Evolutionary conservation across 2,113 vertebrate genomes (phyloP).

Genomic region (Climacteris rufus): DNA sequence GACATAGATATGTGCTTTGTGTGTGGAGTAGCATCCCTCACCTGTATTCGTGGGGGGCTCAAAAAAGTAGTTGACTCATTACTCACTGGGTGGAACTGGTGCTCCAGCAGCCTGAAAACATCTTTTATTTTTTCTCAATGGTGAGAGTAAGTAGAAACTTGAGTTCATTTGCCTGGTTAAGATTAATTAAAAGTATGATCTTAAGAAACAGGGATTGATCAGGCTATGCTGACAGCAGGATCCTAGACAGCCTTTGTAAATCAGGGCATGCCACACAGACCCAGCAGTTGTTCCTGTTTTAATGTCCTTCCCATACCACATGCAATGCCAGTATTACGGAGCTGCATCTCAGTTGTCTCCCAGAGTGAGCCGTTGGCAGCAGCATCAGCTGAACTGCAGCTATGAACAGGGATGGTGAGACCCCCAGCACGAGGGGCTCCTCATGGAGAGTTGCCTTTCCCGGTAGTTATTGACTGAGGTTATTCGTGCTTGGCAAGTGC

Average conservation of each 20-base stretch:
- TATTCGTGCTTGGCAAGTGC: not conserved
- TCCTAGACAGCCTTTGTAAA: not conserved
- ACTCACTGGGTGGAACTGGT: not conserved
- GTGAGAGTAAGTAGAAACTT: not conserved
- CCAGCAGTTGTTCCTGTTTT: not conserved
- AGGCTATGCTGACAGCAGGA: not conserved
- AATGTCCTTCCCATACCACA: fast-evolving
- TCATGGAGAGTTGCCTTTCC: not conserved
- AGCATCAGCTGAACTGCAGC: not conserved
- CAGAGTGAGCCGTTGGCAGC: not conserved
- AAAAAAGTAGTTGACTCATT: not conserved
- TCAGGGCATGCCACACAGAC: not conserved
- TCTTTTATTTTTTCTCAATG: not conserved
- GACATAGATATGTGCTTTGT: fast-evolving
- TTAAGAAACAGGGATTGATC: not conserved
- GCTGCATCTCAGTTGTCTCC: not conserved
- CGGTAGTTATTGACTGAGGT: not conserved
- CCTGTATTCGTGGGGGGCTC: not conserved
- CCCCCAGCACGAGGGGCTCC: not conserved
- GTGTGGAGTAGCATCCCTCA: not conserved
- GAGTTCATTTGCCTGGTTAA: not conserved
- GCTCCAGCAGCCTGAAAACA: not conserved
- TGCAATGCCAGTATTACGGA: fast-evolving
- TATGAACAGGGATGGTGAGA: not conserved
- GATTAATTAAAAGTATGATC: not conserved